phyloP scores from a whole-genome alignment of 2,888 invertebrate genomes.

The Drosophila paranaensis region DNA sequence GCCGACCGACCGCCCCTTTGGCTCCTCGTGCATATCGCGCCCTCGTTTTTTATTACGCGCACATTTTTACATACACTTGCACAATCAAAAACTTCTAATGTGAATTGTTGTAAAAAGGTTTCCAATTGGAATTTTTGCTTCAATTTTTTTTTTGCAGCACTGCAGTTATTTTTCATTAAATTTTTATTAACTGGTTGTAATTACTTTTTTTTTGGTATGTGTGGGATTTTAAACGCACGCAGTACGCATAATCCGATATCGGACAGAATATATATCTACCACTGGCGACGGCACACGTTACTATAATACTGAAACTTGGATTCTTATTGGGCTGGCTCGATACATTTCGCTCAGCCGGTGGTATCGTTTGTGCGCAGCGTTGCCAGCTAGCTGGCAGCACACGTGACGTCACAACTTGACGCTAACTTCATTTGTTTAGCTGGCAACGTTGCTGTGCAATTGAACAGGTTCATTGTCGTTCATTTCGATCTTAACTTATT shows the following conservation, averaged over 20 bases:
- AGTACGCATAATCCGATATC: conserved; percentile 66
- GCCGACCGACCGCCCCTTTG: conserved; percentile 36
- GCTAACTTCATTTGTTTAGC: neutral
- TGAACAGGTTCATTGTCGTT: neutral
- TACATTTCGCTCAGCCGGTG: conserved; percentile 52
- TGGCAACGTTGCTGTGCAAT: conserved; percentile 23
- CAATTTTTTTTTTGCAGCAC: conserved; percentile 33
- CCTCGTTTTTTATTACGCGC: conserved; percentile 80
- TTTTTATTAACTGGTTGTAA: conserved; percentile 49
- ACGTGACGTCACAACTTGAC: conserved; percentile 23
- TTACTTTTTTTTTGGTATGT: conserved; percentile 56
- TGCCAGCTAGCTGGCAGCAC: conserved; percentile 26
- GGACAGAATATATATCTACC: conserved; percentile 62
- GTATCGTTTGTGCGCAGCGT: conserved; percentile 29
- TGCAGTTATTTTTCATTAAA: conserved; percentile 32
- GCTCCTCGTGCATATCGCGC: conserved; percentile 72
- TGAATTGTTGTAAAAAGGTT: conserved; percentile 36
- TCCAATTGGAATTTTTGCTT: conserved; percentile 12
- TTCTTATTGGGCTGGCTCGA: conserved; percentile 56
- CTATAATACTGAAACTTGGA: conserved; percentile 62
- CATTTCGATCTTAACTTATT: neutral
- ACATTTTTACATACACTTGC: conserved; percentile 78
- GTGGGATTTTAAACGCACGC: conserved; percentile 67
- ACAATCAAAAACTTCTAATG: conserved; percentile 57
- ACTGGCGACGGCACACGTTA: conserved; percentile 74